Evolutionary conservation across 2,113 vertebrate genomes (phyloP).

Genomic region (Vulpes vulpes): DNA sequence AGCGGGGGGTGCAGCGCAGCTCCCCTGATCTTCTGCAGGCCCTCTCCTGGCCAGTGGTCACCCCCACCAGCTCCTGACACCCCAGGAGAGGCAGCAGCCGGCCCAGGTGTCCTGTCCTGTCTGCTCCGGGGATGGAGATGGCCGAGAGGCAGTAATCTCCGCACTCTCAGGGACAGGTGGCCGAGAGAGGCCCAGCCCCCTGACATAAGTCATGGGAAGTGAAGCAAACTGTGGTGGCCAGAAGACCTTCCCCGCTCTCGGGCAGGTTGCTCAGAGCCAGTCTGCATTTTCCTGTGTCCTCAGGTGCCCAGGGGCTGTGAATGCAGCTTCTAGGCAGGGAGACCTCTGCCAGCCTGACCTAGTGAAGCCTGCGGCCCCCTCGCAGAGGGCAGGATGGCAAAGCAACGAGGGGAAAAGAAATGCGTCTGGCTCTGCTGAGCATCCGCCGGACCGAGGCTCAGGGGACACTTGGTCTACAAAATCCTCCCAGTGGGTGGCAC

Average conservation of each 20-base stretch:
- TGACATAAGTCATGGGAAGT: constrained; percentile 18
- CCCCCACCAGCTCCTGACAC: constrained; percentile 42
- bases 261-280: neutral
- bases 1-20: fast-evolving
- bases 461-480: neutral
- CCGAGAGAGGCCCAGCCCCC: neutral
- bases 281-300: neutral
- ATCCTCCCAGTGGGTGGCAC: fast-evolving
- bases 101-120: constrained; percentile 49
- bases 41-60: neutral
- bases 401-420: neutral
- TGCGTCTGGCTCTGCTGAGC: fast-evolving
- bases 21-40: neutral
- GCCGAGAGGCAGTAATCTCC: constrained; percentile 34
- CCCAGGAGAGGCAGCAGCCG: constrained; percentile 22
- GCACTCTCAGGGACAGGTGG: neutral
- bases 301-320: neutral
- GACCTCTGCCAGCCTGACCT: neutral
- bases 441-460: fast-evolving
- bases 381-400: neutral
- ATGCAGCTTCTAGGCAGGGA: neutral
- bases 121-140: constrained; percentile 62
- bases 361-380: fast-evolving
- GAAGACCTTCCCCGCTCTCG: neutral
- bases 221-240: neutral